A percentile compares a stretch with the other conserved stretches of the same genome.
phyloP scores from a whole-genome alignment of 2,888 invertebrate species.

The Vandiemenella viatica region DNA sequence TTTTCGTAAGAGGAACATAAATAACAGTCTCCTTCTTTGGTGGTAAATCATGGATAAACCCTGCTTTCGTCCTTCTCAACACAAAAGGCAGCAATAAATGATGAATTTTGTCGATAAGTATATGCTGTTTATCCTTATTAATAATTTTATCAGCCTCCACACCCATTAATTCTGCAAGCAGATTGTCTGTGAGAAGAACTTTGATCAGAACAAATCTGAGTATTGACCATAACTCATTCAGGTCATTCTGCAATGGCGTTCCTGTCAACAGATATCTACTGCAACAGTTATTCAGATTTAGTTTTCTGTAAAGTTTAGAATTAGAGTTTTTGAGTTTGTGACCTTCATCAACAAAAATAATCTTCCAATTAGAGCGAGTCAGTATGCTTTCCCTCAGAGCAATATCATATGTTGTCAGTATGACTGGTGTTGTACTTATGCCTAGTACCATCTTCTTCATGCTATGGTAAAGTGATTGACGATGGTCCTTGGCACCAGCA shows the following conservation, averaged over 20 bases:
- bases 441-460: slow-evolving; percentile 24
- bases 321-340: slow-evolving; percentile 51
- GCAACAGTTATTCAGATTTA: slow-evolving; percentile 31
- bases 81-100: slow-evolving; percentile 51
- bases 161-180: slow-evolving; percentile 49
- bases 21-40: slow-evolving; percentile 51
- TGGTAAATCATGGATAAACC: slow-evolving; percentile 45
- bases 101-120: slow-evolving; percentile 38
- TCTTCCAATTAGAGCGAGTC: slow-evolving; percentile 35
- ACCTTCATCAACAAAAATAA: slow-evolving; percentile 54
- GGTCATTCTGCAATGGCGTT: slow-evolving; percentile 57
- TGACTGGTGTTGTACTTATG: slow-evolving; percentile 33
- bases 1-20: slow-evolving; percentile 41
- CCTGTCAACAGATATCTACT: slow-evolving; percentile 53
- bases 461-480: no score
- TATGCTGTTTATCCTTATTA: slow-evolving; percentile 38
- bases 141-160: slow-evolving; percentile 32
- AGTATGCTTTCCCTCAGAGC: slow-evolving; percentile 32
- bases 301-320: slow-evolving; percentile 31
- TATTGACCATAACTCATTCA: slow-evolving; percentile 53
- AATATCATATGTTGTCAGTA: slow-evolving; percentile 44
- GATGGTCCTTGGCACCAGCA: no score
- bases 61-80: slow-evolving; percentile 46
- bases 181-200: slow-evolving; percentile 44
- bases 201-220: slow-evolving; percentile 54